Conservation (phyloP, 2,888 invertebrate genomes). For the Ligdia adustata region DNA sequence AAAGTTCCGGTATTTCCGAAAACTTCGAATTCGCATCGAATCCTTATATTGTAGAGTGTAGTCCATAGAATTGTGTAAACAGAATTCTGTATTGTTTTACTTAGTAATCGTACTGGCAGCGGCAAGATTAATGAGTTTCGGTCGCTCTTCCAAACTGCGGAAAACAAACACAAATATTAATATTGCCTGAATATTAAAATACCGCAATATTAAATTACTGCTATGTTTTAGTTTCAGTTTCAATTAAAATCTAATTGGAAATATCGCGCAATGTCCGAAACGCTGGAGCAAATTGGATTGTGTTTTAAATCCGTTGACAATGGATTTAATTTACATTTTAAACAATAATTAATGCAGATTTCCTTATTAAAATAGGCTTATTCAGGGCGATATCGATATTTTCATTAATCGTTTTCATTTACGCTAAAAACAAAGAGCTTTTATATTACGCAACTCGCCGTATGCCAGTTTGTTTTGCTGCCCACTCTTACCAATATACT, state of each 20-base stretch:
- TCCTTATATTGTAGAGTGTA: slow-evolving; percentile 38
- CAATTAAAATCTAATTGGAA: slow-evolving; percentile 18
- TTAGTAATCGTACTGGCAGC: slow-evolving; percentile 26
- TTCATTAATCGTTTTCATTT: no score
- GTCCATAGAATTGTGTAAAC: slow-evolving; percentile 31
- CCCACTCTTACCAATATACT: no score
- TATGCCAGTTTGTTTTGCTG: no score
- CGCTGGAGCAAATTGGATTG: slow-evolving; percentile 8
- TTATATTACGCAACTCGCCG: no score
- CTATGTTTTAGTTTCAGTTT: slow-evolving; percentile 14
- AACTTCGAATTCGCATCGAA: neutral
- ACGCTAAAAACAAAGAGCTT: no score
- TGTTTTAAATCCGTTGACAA: neutral
- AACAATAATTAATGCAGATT: neutral
- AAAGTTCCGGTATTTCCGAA: no score
- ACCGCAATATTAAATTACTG: slow-evolving; percentile 11
- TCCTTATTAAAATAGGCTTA: no score
- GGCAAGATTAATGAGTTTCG: slow-evolving; percentile 30
- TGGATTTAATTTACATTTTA: neutral
- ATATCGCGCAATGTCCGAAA: slow-evolving; percentile 1
- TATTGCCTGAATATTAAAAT: slow-evolving; percentile 9
- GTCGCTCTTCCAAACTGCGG: slow-evolving; percentile 17
- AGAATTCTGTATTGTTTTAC: slow-evolving; percentile 28
- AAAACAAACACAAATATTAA: slow-evolving; percentile 18
- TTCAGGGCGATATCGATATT: no score